Conservation (phyloP, 2,888 invertebrate species). For the Synergus laeviventris region DNA sequence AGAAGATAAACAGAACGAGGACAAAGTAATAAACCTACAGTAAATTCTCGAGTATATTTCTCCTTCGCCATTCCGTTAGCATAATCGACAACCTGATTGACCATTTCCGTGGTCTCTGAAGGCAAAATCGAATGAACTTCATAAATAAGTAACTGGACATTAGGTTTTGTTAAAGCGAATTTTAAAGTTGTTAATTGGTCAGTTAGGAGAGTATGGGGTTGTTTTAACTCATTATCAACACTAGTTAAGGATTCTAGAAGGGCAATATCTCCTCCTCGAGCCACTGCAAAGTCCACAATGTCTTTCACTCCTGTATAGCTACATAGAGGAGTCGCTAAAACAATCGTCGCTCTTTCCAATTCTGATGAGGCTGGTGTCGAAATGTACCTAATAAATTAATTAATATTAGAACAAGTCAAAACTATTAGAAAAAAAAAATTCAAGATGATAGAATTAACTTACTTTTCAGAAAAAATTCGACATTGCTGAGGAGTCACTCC, state of each 20-base stretch:
- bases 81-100: conserved; percentile 82
- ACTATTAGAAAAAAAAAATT: too few relatives aligned
- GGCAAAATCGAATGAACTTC: conserved; percentile 88
- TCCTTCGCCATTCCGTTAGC: conserved; percentile 84
- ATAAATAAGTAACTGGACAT: conserved; percentile 88
- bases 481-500: conserved; percentile 78
- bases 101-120: conserved; percentile 86
- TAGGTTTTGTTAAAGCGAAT: conserved; percentile 87
- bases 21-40: conserved; percentile 55
- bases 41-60: conserved; percentile 79
- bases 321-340: conserved; percentile 87
- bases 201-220: conserved; percentile 78
- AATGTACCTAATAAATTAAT: conserved; percentile 56
- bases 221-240: conserved; percentile 54
- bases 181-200: conserved; percentile 87
- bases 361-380: conserved; percentile 72
- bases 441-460: conserved; percentile 1
- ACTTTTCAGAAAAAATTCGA: conserved; percentile 70
- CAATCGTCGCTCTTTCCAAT: conserved; percentile 81
- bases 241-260: conserved; percentile 82
- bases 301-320: conserved; percentile 88
- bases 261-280: conserved; percentile 85
- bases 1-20: neutral
- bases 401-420: neutral
- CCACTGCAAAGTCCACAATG: conserved; percentile 84